Evolutionary conservation across 2,797 vertebrate genomes (phyloP).

Genomic region (Lemur catta): DNA sequence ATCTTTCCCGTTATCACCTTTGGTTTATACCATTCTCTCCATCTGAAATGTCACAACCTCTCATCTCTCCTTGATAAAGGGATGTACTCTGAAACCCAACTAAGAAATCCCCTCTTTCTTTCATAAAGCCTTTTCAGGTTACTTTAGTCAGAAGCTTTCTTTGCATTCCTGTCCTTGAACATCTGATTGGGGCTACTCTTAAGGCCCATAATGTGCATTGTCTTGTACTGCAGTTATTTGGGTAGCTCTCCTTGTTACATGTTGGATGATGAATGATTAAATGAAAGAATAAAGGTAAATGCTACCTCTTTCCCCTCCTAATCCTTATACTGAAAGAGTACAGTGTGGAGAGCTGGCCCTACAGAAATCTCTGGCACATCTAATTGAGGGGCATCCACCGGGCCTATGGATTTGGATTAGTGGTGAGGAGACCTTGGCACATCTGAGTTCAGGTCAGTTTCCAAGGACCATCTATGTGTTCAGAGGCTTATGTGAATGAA

Average conservation of each 20-base stretch:
- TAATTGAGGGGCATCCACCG: background rate
- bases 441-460: slow-evolving; percentile 12
- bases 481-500: slow-evolving; percentile 40
- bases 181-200: background rate
- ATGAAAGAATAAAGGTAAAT: slow-evolving; percentile 46
- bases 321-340: background rate
- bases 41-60: background rate
- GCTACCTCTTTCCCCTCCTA: background rate
- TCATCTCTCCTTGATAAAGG: background rate
- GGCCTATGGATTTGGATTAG: background rate
- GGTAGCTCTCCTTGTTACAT: background rate
- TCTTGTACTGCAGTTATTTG: background rate
- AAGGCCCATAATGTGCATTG: too few species aligned
- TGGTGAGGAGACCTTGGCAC: background rate
- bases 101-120: background rate
- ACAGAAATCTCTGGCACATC: background rate
- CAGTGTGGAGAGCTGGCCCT: background rate
- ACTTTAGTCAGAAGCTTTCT: background rate
- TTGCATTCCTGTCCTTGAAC: background rate
- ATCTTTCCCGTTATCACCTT: background rate
- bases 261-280: background rate
- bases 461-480: background rate
- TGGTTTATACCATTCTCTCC: background rate
- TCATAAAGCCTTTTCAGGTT: background rate
- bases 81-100: background rate